Evolutionary conservation across 2,888 invertebrate genomes (phyloP).

Genomic region (Hartigia nigra): DNA sequence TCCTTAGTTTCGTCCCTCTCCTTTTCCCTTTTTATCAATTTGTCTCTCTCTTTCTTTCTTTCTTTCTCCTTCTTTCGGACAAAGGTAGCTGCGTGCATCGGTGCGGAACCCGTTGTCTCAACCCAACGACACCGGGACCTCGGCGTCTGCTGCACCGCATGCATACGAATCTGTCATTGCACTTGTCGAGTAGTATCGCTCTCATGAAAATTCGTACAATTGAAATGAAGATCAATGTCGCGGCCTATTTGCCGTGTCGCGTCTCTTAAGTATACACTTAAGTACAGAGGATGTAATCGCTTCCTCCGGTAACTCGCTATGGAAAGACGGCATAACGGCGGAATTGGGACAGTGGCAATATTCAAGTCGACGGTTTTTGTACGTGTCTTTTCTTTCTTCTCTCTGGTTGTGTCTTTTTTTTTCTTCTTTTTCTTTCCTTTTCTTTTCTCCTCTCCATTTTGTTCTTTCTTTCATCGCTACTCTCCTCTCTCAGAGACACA

Average conservation of each 20-base stretch:
- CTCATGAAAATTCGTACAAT: not conserved
- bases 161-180: not conserved
- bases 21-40: not conserved
- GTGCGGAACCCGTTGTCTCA: slow-evolving; percentile 39
- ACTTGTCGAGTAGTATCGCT: not conserved
- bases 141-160: not conserved
- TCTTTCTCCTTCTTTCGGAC: slow-evolving; percentile 15
- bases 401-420: not conserved
- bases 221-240: not conserved
- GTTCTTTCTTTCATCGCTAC: not conserved
- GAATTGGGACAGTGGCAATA: not conserved
- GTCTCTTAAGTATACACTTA: not conserved
- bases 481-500: slow-evolving; percentile 11
- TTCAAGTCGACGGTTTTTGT: not conserved
- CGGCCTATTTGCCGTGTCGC: not conserved
- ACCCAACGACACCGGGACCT: not conserved
- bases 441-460: not conserved
- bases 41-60: not conserved
- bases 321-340: not conserved
- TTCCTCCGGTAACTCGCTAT: not conserved
- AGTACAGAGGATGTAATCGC: not conserved
- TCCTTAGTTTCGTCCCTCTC: too few relatives aligned
- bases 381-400: not conserved
- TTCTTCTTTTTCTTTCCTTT: not conserved
- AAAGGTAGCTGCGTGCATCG: slow-evolving; percentile 51